Evolutionary conservation across 2,888 invertebrate species (phyloP).

Genomic region (Myopa testacea): DNA sequence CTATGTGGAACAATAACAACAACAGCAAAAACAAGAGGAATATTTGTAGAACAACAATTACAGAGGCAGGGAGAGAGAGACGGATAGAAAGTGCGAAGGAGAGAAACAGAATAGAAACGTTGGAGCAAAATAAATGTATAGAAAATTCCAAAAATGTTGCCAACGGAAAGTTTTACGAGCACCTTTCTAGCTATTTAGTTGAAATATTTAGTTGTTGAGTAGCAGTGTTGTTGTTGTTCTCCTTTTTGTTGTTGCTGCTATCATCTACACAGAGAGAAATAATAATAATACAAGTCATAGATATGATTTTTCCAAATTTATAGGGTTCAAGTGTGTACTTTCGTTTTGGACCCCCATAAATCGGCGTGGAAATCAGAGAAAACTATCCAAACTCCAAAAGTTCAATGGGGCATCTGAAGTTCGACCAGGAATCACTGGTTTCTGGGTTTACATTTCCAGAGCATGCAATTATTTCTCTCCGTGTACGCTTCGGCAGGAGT

Average conservation of each 20-base stretch:
- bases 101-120: not conserved
- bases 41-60: not conserved
- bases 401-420: too few relatives aligned
- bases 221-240: conserved; percentile 16
- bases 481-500: not conserved
- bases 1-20: not conserved
- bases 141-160: conserved; percentile 38
- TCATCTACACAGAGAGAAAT: not conserved
- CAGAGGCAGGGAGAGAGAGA: not conserved
- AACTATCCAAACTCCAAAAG: too few relatives aligned
- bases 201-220: conserved; percentile 9
- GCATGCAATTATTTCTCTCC: not conserved
- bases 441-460: too few relatives aligned
- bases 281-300: too few relatives aligned
- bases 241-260: not conserved
- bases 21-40: not conserved
- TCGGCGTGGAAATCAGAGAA: too few relatives aligned
- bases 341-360: too few relatives aligned
- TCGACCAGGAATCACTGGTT: too few relatives aligned
- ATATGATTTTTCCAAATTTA: too few relatives aligned
- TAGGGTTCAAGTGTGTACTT: too few relatives aligned
- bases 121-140: not conserved
- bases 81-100: not conserved
- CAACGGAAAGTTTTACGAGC: conserved; percentile 27
- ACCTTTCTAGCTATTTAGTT: conserved; percentile 13